Conservation (phyloP, 2,113 vertebrate genomes). For the Tragelaphus imberbis region DNA sequence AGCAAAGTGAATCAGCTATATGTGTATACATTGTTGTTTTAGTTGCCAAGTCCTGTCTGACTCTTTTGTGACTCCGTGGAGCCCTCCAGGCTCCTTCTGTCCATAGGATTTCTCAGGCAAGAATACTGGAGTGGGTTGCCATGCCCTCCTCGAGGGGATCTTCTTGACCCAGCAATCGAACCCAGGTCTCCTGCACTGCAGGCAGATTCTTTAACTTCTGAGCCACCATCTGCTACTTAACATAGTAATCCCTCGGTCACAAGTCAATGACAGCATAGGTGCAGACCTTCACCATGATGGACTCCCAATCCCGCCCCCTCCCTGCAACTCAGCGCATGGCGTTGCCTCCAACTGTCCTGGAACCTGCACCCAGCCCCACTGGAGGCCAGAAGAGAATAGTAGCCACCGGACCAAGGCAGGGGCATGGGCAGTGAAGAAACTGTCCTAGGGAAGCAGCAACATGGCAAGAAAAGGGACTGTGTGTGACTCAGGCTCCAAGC, state of each 20-base stretch:
- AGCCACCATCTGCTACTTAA: neutral
- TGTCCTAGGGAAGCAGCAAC: neutral
- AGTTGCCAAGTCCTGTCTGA: neutral
- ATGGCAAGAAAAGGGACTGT: neutral
- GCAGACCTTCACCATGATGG: neutral
- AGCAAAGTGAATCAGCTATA: neutral
- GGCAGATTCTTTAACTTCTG: neutral
- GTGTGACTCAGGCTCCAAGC: neutral
- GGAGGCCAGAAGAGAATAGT: neutral
- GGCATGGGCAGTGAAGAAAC: neutral
- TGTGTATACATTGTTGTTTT: neutral
- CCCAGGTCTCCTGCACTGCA: neutral
- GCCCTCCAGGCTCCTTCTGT: neutral
- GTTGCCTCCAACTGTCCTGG: neutral
- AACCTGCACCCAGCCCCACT: neutral
- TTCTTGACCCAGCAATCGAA: neutral
- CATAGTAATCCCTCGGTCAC: neutral
- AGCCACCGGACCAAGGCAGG: neutral
- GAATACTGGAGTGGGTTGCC: neutral
- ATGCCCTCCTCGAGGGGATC: neutral
- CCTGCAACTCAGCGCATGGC: neutral
- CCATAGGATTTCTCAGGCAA: neutral
- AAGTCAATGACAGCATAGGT: neutral
- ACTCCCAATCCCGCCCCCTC: rapidly evolving
- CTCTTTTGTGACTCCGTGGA: neutral